phyloP scores from a whole-genome alignment of 2,888 invertebrate genomes.

The Formica aserva region DNA sequence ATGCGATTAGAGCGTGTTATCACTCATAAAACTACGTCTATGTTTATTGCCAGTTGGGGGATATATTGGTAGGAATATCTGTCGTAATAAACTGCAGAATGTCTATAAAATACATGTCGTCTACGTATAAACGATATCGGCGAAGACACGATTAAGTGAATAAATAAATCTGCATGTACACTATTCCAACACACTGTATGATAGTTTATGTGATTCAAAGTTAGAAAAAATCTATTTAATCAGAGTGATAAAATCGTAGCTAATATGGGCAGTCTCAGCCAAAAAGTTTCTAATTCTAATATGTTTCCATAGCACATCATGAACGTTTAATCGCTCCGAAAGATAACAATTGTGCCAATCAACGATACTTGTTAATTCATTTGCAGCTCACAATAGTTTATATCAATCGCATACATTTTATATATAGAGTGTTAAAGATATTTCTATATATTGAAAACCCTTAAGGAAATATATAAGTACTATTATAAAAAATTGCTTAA shows the following conservation, averaged over 20 bases:
- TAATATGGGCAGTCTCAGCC: not conserved
- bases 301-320: not conserved
- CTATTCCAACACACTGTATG: conserved; percentile 19
- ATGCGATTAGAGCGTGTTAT: conserved; percentile 40
- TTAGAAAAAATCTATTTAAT: not conserved
- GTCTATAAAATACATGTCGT: conserved; percentile 20
- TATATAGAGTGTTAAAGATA: not conserved
- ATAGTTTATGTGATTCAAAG: conserved; percentile 20
- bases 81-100: conserved; percentile 23
- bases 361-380: not conserved
- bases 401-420: not conserved
- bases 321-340: not conserved
- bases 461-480: conserved; percentile 9
- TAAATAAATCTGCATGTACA: conserved; percentile 29
- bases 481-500: not conserved
- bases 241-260: not conserved
- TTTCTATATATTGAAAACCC: not conserved
- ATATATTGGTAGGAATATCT: conserved; percentile 34
- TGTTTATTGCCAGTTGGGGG: conserved; percentile 36
- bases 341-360: not conserved
- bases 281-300: conserved; percentile 18
- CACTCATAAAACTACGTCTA: conserved; percentile 41
- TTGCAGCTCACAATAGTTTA: not conserved
- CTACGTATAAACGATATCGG: conserved; percentile 17
- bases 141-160: conserved; percentile 33